Conservation (phyloP, 1,140 invertebrate species). For the Zaprionus davidi region DNA sequence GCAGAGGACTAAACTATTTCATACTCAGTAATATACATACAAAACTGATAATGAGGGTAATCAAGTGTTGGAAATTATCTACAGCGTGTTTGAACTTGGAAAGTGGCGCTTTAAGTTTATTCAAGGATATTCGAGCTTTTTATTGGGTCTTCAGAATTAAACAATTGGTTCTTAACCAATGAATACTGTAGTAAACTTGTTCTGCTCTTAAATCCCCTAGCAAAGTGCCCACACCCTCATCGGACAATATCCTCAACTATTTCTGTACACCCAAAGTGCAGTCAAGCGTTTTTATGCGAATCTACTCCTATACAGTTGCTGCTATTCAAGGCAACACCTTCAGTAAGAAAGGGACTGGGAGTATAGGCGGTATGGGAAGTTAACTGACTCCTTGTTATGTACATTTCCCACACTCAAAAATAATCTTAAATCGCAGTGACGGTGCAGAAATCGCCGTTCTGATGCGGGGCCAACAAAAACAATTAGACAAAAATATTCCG, state of each 20-base stretch:
- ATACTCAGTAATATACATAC: neutral
- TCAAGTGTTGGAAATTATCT: neutral
- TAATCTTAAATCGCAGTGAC: constrained; percentile 57
- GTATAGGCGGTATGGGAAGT: too few relatives aligned
- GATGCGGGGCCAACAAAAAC: constrained; percentile 54
- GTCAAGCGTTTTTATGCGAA: constrained; percentile 1
- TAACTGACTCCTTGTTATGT: too few relatives aligned
- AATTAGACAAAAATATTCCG: constrained; percentile 57
- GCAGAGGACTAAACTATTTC: neutral
- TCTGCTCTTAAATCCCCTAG: too few relatives aligned
- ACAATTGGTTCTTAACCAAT: too few relatives aligned
- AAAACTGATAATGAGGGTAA: neutral
- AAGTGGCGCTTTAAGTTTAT: neutral
- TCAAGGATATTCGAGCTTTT: neutral
- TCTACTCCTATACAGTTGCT: constrained; percentile 33
- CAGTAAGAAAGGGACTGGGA: too few relatives aligned
- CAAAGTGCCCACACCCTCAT: neutral
- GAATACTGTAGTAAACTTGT: too few relatives aligned
- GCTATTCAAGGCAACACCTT: constrained; percentile 64
- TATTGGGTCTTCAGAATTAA: too few relatives aligned
- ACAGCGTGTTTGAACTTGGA: too few relatives aligned
- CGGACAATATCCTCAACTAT: neutral
- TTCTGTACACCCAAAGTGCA: neutral
- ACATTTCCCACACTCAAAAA: neutral
- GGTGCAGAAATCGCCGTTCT: constrained; percentile 53